phyloP scores from a whole-genome alignment of 2,113 vertebrate species.

The Phrynosoma blainvillii region DNA sequence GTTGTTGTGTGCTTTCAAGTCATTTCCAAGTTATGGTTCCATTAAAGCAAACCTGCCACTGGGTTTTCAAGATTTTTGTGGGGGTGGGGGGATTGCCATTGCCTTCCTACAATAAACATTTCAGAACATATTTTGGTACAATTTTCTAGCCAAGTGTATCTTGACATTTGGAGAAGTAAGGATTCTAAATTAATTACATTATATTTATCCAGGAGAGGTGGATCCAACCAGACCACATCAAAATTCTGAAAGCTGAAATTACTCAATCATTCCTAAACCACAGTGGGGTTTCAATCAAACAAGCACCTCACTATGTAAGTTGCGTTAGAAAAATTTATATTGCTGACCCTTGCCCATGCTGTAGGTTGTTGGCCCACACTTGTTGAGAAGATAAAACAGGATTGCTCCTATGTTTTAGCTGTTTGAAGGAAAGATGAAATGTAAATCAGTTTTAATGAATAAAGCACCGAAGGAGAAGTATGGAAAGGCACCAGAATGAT shows the following conservation, averaged over 20 bases:
- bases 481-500: not conserved
- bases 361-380: not conserved
- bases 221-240: not conserved
- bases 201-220: not conserved
- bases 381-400: not conserved
- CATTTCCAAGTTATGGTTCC: too few species aligned
- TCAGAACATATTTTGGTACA: too few species aligned
- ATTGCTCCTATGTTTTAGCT: not conserved
- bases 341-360: not conserved
- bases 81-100: too few species aligned
- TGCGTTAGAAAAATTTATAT: not conserved
- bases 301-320: too few species aligned
- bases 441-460: not conserved
- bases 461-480: not conserved
- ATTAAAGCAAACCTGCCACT: too few species aligned
- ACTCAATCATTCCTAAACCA: not conserved
- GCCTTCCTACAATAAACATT: not conserved
- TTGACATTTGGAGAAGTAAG: not conserved
- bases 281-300: not conserved
- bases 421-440: not conserved
- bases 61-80: too few species aligned
- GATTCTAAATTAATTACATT: not conserved
- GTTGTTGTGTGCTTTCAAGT: too few species aligned
- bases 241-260: not conserved
- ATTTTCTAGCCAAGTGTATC: not conserved